Evolutionary conservation across 2,113 vertebrate genomes (phyloP).

Genomic region (Urocitellus parryii): DNA sequence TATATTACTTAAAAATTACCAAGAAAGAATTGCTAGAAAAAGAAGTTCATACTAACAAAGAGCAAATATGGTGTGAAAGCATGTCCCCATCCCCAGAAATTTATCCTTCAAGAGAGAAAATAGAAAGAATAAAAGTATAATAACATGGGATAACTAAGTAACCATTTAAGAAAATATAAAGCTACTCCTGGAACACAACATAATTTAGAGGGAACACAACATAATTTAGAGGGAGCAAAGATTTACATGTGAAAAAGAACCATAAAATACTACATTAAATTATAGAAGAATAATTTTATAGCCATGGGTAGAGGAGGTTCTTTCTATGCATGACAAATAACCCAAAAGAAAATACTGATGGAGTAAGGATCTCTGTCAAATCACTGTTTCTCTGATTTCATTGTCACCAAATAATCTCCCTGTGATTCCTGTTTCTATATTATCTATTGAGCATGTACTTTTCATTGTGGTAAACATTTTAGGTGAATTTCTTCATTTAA

Average conservation of each 20-base stretch:
- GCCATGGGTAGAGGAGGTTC: background rate
- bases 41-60: conserved; percentile 32
- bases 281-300: background rate
- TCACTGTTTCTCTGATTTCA: background rate
- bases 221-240: conserved; percentile 17
- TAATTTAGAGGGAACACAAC: conserved; percentile 33
- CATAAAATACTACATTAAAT: conserved; percentile 42
- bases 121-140: conserved; percentile 57
- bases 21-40: conserved; percentile 58
- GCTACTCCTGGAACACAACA: conserved; percentile 4
- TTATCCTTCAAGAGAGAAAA: conserved; percentile 52
- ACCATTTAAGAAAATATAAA: conserved; percentile 16
- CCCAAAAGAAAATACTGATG: background rate
- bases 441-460: background rate
- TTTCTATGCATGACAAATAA: conserved; percentile 26
- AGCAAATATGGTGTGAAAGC: conserved; percentile 60
- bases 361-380: background rate
- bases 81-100: conserved; percentile 1
- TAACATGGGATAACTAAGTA: conserved; percentile 31
- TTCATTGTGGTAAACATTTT: background rate
- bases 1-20: conserved; percentile 54
- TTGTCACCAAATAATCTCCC: background rate
- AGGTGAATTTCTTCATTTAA: conserved; percentile 5
- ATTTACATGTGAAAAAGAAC: conserved; percentile 43
- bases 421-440: background rate